A percentile compares a stretch with the other conserved stretches of the same genome.
Conservation (phyloP, 1,140 invertebrate genomes). For the Drosophila athabasca region DNA sequence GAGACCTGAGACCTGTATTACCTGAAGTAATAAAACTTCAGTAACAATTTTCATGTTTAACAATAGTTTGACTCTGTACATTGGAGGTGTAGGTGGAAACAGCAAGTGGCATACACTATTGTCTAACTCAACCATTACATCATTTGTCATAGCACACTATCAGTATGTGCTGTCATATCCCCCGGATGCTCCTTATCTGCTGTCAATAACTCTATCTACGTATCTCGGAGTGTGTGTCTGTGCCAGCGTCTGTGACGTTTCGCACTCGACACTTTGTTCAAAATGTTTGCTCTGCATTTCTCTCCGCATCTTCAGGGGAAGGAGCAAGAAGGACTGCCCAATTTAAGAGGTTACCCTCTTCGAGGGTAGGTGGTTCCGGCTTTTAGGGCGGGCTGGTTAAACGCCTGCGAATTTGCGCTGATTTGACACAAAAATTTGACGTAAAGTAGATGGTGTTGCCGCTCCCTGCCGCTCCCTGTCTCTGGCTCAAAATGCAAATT, state of each 20-base stretch:
- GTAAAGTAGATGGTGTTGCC: slow-evolving; percentile 33
- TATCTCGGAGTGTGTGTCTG: slow-evolving; percentile 4
- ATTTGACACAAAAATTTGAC: slow-evolving; percentile 78
- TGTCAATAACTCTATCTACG: slow-evolving; percentile 29
- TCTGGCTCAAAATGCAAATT: slow-evolving; percentile 70
- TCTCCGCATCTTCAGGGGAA: slow-evolving; percentile 16
- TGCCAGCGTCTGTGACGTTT: slow-evolving; percentile 35
- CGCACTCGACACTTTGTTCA: slow-evolving; percentile 55
- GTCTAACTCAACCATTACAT: no score
- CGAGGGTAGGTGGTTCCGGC: slow-evolving; percentile 16
- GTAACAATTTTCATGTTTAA: no score
- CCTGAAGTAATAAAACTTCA: no score
- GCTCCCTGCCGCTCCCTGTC: not conserved
- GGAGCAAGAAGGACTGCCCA: slow-evolving; percentile 8
- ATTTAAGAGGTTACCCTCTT: slow-evolving; percentile 19
- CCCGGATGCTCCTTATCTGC: slow-evolving; percentile 2
- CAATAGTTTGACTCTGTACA: no score
- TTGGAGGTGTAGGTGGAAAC: no score
- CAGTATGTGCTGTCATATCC: no score
- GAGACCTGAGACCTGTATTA: no score
- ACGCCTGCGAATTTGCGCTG: slow-evolving; percentile 71
- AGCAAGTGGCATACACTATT: no score
- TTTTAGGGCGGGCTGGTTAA: slow-evolving; percentile 27
- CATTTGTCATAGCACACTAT: no score
- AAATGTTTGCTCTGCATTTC: slow-evolving; percentile 67